Percentiles rank a stretch among this genome's conserved stretches.
Evolutionary conservation across 2,888 invertebrate genomes (phyloP).

Genomic region (Melanchra persicariae): DNA sequence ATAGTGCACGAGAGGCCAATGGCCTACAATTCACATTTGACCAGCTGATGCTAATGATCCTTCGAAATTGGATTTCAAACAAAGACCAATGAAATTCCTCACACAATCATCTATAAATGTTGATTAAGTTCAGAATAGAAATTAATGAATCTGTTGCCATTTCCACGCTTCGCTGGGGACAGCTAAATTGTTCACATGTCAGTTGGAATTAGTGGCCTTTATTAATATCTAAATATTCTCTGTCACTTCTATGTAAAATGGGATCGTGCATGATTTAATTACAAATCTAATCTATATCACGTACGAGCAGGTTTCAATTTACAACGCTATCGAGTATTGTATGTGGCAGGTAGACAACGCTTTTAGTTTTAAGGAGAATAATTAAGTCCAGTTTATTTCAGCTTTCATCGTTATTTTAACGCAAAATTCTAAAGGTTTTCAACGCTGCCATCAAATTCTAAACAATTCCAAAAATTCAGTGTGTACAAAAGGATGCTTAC

Average conservation of each 20-base stretch:
- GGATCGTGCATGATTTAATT: slow-evolving; percentile 28
- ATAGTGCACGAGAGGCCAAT: slow-evolving; percentile 17
- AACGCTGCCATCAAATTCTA: slow-evolving; percentile 16
- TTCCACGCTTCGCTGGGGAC: slow-evolving; percentile 24
- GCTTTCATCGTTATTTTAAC: background rate
- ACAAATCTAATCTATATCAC: background rate
- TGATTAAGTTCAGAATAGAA: slow-evolving; percentile 36
- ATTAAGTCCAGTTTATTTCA: background rate
- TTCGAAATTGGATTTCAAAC: slow-evolving; percentile 33
- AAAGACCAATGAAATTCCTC: slow-evolving; percentile 17
- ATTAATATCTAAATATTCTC: slow-evolving; percentile 21
- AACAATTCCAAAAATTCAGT: slow-evolving; percentile 32
- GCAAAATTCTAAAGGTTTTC: slow-evolving; percentile 8
- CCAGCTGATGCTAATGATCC: slow-evolving; percentile 38
- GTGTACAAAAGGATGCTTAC: slow-evolving; percentile 43
- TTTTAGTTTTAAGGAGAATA: background rate
- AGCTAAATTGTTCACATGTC: slow-evolving; percentile 31
- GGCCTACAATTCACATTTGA: slow-evolving; percentile 9
- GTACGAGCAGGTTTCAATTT: slow-evolving; percentile 7
- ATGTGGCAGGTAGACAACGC: background rate
- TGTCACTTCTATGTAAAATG: slow-evolving; percentile 14
- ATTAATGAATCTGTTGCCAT: slow-evolving; percentile 42
- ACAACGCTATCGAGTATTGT: background rate
- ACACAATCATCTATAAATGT: slow-evolving; percentile 40
- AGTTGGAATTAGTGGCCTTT: slow-evolving; percentile 24